Percentiles rank a stretch among this genome's conserved stretches.
phyloP scores from a whole-genome alignment of 1,140 invertebrate species.

The Trachymyrmex septentrionalis region DNA sequence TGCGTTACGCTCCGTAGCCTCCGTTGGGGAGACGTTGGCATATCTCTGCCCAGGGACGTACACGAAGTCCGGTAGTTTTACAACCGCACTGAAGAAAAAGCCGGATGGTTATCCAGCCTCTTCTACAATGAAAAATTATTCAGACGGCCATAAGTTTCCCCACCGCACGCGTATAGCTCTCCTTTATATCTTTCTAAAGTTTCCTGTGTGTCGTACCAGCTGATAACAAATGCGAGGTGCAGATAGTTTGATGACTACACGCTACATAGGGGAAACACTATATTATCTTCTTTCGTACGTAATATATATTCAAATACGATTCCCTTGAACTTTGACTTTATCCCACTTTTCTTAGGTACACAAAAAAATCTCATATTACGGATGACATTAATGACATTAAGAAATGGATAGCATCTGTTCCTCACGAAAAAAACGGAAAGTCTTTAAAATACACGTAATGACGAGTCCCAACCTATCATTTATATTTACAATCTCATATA shows the following conservation, averaged over 20 bases:
- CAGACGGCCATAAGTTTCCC: slow-evolving; percentile 21
- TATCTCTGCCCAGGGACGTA: slow-evolving; percentile 63
- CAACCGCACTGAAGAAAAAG: background rate
- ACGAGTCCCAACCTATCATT: background rate
- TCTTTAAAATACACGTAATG: slow-evolving; percentile 25
- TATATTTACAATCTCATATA: slow-evolving; percentile 15
- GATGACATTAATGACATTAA: background rate
- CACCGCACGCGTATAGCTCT: background rate
- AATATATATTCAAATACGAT: slow-evolving; percentile 8
- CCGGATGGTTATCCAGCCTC: slow-evolving; percentile 11
- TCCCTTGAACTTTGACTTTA: background rate
- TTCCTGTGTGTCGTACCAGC: background rate
- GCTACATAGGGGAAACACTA: background rate
- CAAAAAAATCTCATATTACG: background rate
- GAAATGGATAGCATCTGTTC: background rate
- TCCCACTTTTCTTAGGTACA: background rate
- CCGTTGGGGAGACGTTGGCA: slow-evolving; percentile 58
- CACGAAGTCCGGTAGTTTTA: slow-evolving; percentile 50
- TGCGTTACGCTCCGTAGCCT: slow-evolving; percentile 73
- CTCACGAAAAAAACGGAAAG: background rate
- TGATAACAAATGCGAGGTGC: slow-evolving; percentile 12
- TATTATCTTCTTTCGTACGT: background rate
- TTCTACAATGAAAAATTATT: slow-evolving; percentile 43
- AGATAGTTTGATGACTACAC: background rate
- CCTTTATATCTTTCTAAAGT: slow-evolving; percentile 39